Evolutionary conservation across 2,888 invertebrate genomes (phyloP).

Genomic region (Microctonus brassicae): DNA sequence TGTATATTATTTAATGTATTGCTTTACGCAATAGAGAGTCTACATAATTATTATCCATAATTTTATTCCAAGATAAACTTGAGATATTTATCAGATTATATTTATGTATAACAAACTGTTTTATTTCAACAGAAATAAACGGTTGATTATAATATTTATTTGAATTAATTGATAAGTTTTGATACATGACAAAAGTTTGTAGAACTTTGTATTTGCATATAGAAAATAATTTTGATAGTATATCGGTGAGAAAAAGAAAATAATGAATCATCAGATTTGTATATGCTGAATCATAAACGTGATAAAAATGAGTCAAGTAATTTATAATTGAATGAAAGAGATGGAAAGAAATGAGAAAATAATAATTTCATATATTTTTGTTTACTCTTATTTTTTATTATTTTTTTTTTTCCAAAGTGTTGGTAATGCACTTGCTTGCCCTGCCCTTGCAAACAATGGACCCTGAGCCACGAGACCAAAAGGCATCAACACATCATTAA

Average conservation of each 20-base stretch:
- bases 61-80: not conserved
- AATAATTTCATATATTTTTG: conserved; percentile 38
- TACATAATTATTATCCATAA: not conserved
- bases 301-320: not conserved
- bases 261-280: not conserved
- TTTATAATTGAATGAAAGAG: not conserved
- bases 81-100: not conserved
- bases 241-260: not conserved
- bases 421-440: conserved; percentile 65
- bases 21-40: not conserved
- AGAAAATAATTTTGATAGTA: not conserved
- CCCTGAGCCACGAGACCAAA: conserved; percentile 63
- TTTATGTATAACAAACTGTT: not conserved
- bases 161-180: too few species aligned
- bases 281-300: not conserved
- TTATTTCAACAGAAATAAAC: not conserved
- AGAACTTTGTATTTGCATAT: not conserved
- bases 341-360: not conserved
- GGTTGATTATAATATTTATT: too few species aligned
- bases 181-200: not conserved
- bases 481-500: conserved; percentile 58
- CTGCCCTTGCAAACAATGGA: conserved; percentile 63
- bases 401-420: conserved; percentile 60
- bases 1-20: conserved; percentile 1
- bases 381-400: conserved; percentile 54